These are phyloP conservation scores for Ypsolopha scabrella DNA, from an alignment of 2,888 invertebrate genomes.

Conservation along the genomic window DNA sequence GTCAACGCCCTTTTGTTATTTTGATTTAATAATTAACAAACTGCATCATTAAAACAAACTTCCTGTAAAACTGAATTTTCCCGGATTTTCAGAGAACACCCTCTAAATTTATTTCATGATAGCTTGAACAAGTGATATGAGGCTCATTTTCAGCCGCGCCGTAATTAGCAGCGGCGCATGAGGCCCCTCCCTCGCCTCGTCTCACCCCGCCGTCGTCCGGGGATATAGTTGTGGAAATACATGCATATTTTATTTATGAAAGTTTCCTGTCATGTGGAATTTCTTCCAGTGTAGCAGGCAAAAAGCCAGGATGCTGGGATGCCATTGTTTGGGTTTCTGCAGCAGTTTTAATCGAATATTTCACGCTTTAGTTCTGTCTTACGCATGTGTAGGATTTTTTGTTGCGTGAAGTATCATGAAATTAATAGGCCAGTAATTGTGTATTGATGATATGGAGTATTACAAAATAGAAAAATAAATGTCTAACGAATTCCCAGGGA, in stretches of 20 bases:
- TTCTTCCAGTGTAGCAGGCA: no score
- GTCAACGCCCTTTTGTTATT: not conserved
- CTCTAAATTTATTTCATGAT: conserved; percentile 5
- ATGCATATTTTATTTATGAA: not conserved
- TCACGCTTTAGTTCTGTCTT: no score
- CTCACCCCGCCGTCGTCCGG: not conserved
- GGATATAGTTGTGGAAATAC: not conserved
- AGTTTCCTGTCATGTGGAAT: no score
- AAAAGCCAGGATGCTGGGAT: no score
- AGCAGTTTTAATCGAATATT: no score
- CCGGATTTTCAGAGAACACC: not conserved
- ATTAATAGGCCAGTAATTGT: no score
- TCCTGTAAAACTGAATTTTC: not conserved
- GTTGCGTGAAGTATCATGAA: no score
- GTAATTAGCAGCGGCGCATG: conserved; percentile 41
- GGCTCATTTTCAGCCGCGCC: conserved; percentile 41
- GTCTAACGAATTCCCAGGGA: no score
- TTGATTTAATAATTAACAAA: not conserved
- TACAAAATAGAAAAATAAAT: no score
- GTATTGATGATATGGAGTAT: no score
- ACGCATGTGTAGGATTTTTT: no score
- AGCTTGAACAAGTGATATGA: conserved; percentile 31
- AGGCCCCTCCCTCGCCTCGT: conserved; percentile 6
- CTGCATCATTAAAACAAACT: not conserved
- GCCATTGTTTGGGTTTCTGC: no score